phyloP scores from a whole-genome alignment of 1,140 invertebrate genomes.

The Megalopta genalis region DNA sequence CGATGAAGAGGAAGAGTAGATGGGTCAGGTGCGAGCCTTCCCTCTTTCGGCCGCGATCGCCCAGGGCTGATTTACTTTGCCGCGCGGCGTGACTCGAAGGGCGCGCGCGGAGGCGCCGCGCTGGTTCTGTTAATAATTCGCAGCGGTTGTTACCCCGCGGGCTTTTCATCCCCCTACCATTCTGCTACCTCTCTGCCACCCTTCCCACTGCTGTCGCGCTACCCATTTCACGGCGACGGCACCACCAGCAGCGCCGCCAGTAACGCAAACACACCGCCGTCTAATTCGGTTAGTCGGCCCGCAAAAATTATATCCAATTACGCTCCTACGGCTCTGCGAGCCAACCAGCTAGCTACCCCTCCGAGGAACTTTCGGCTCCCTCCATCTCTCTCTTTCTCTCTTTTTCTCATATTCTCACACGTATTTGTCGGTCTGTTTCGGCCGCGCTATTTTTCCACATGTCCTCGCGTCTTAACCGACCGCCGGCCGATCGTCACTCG shows the following conservation, averaged over 20 bases:
- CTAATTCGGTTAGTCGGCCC: conserved; percentile 70
- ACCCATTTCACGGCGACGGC: conserved; percentile 39
- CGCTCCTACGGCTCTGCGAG: conserved; percentile 53
- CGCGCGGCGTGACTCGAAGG: conserved; percentile 55
- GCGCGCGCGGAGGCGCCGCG: conserved; percentile 50
- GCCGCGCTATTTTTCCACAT: conserved; percentile 31
- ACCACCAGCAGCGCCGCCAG: conserved; percentile 52
- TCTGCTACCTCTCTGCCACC: neutral
- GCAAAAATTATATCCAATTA: conserved; percentile 73
- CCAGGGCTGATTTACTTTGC: conserved; percentile 64
- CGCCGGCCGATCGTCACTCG: neutral
- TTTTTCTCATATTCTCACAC: neutral
- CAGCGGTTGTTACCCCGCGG: conserved; percentile 60
- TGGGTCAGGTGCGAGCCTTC: conserved; percentile 9
- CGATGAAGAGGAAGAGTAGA: conserved; percentile 13
- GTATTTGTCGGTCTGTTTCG: conserved; percentile 45
- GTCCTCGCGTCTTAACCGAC: conserved; percentile 4
- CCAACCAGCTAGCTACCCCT: conserved; percentile 27
- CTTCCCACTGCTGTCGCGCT: conserved; percentile 15
- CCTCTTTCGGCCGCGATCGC: conserved; percentile 52
- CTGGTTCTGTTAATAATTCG: conserved; percentile 67
- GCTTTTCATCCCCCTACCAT: conserved; percentile 51
- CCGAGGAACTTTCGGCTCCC: conserved; percentile 48
- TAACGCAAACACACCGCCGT: conserved; percentile 68
- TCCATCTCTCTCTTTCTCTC: conserved; percentile 13